A percentile compares a stretch with the other conserved stretches of the same genome.
Conservation (phyloP, 2,888 invertebrate species). For the Agrenia bidenticulata region DNA sequence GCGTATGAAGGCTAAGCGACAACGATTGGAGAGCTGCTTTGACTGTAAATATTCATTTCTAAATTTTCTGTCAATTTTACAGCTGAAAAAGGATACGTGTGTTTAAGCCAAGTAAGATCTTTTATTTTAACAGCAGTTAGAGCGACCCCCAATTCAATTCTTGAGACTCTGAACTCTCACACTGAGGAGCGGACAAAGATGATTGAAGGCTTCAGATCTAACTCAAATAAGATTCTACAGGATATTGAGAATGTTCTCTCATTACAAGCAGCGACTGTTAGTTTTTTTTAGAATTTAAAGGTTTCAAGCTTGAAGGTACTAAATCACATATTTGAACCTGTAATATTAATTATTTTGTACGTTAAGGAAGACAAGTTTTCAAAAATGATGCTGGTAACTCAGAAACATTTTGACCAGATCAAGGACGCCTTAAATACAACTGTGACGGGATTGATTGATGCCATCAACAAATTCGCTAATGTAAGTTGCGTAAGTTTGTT, state of each 20-base stretch:
- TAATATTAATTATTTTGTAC: too few species aligned
- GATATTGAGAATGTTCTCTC: not conserved
- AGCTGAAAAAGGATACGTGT: too few species aligned
- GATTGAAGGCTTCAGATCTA: not conserved
- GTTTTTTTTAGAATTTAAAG: not conserved
- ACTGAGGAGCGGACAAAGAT: not conserved
- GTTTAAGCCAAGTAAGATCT: too few species aligned
- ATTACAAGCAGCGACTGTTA: not conserved
- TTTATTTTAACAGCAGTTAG: not conserved
- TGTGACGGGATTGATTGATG: not conserved
- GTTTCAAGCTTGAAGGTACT: not conserved
- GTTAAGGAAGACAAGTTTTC: slow-evolving; percentile 5
- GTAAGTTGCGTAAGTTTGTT: not conserved
- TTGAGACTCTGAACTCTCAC: not conserved
- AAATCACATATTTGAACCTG: too few species aligned
- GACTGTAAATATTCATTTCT: not conserved
- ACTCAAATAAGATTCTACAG: not conserved
- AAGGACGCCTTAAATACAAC: not conserved
- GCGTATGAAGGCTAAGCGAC: not conserved
- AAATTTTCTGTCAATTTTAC: too few species aligned
- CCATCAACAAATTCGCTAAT: not conserved
- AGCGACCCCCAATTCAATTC: not conserved
- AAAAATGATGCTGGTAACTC: not conserved
- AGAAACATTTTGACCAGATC: not conserved
- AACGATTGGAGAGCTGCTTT: slow-evolving; percentile 1